Conservation (phyloP, 53 echinoderm and acorn worm genomes). For the Echinarachnius parma region DNA sequence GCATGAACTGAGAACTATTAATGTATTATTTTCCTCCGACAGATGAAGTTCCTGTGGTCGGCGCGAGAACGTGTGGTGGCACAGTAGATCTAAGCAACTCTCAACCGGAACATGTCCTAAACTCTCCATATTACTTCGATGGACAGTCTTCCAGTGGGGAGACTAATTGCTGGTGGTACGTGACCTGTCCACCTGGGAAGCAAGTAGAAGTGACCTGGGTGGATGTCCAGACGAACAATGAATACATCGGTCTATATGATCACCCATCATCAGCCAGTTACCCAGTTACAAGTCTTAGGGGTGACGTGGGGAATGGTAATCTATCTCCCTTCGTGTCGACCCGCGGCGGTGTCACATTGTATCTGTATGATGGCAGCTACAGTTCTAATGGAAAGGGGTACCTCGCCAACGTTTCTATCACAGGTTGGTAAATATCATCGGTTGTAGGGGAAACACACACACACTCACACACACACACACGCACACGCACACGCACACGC, state of each 20-base stretch:
- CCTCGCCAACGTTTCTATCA: constrained; percentile 8
- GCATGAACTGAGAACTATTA: too few relatives aligned
- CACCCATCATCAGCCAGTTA: constrained; percentile 3
- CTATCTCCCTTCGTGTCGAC: constrained; percentile 23
- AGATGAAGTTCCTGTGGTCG: constrained; percentile 4
- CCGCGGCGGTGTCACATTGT: not conserved
- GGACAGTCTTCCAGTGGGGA: not conserved
- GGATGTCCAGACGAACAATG: not conserved
- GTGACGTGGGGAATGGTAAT: not conserved
- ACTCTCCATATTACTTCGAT: constrained; percentile 19
- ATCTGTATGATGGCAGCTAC: constrained; percentile 2
- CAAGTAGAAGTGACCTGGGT: constrained; percentile 8
- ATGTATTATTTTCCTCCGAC: too few relatives aligned
- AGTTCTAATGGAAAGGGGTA: constrained; percentile 8
- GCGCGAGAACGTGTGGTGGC: not conserved
- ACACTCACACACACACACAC: too few relatives aligned
- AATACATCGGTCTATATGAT: not conserved
- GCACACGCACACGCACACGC: too few relatives aligned
- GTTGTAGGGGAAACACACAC: too few relatives aligned
- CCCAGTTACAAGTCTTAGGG: not conserved
- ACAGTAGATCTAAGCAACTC: not conserved
- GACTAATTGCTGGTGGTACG: constrained; percentile 5
- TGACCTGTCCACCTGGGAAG: constrained; percentile 5
- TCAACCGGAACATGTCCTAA: not conserved
- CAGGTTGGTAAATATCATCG: too few relatives aligned